phyloP scores from a whole-genome alignment of 2,113 vertebrate genomes.

The Tragelaphus imberbis region DNA sequence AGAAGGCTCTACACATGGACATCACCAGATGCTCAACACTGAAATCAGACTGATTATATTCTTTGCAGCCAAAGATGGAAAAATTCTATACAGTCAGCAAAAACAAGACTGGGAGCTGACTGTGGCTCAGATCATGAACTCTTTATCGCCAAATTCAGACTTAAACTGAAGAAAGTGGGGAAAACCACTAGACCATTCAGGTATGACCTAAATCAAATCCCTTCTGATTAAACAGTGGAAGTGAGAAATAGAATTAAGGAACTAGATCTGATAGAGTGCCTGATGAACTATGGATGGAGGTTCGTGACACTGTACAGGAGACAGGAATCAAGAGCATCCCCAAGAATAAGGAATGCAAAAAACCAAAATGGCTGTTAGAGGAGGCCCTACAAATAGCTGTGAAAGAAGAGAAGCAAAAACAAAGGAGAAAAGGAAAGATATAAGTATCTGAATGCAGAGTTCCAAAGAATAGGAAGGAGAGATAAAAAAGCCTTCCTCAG shows the following conservation, averaged over 20 bases:
- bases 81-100: not conserved
- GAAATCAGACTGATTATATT: not conserved
- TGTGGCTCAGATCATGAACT: not conserved
- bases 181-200: not conserved
- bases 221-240: not conserved
- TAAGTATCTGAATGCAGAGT: not conserved
- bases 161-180: not conserved
- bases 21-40: not conserved
- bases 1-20: not conserved
- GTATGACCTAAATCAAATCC: not conserved
- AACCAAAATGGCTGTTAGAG: not conserved
- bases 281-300: not conserved
- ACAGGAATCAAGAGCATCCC: not conserved
- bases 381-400: not conserved
- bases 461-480: not conserved
- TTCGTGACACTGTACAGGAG: not conserved
- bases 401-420: not conserved
- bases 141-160: not conserved
- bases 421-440: not conserved
- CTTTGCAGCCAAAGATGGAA: not conserved
- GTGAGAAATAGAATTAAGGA: not conserved
- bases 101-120: not conserved
- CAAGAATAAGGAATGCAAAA: not conserved
- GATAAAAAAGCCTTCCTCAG: not conserved
- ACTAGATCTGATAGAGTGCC: not conserved